Conservation (phyloP, 2,113 vertebrate species). For the Naja naja region DNA sequence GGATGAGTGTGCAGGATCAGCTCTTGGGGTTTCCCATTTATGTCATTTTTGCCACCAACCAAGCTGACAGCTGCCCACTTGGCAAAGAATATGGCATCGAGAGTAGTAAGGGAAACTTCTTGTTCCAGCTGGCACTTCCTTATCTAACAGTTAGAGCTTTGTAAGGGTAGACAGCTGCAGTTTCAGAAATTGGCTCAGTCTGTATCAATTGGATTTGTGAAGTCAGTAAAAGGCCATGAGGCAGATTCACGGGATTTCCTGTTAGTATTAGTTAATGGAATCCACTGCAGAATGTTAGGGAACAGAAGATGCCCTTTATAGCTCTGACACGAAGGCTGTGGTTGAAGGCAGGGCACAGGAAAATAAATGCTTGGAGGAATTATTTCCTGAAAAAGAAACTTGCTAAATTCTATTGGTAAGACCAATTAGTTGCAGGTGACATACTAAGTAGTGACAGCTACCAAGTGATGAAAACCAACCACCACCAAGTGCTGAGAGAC, state of each 20-base stretch:
- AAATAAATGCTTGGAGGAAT: neutral
- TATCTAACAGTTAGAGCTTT: constrained; percentile 86
- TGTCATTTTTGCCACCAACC: constrained; percentile 67
- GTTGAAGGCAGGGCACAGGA: constrained; percentile 47
- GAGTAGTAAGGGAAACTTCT: constrained; percentile 79
- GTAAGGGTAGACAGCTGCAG: constrained; percentile 85
- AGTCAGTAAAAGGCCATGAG: constrained; percentile 76
- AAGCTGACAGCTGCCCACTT: constrained; percentile 83
- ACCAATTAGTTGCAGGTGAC: fast-evolving
- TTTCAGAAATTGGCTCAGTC: constrained; percentile 73
- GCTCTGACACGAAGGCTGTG: constrained; percentile 30
- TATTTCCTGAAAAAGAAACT: constrained; percentile 9
- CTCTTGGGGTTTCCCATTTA: constrained; percentile 57
- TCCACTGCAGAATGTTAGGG: constrained; percentile 57
- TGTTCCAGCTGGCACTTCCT: constrained; percentile 86
- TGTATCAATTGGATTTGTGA: constrained; percentile 79
- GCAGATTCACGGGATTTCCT: constrained; percentile 77
- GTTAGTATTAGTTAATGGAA: constrained; percentile 74
- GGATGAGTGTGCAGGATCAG: constrained; percentile 51
- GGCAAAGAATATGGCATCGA: constrained; percentile 77
- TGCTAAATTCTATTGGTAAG: neutral
- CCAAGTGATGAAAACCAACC: neutral
- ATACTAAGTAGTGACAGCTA: neutral
- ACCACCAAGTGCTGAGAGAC: neutral
- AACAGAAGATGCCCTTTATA: constrained; percentile 50